phyloP scores from a whole-genome alignment of 2,113 vertebrate genomes.

The Hippocampus zosterae region DNA sequence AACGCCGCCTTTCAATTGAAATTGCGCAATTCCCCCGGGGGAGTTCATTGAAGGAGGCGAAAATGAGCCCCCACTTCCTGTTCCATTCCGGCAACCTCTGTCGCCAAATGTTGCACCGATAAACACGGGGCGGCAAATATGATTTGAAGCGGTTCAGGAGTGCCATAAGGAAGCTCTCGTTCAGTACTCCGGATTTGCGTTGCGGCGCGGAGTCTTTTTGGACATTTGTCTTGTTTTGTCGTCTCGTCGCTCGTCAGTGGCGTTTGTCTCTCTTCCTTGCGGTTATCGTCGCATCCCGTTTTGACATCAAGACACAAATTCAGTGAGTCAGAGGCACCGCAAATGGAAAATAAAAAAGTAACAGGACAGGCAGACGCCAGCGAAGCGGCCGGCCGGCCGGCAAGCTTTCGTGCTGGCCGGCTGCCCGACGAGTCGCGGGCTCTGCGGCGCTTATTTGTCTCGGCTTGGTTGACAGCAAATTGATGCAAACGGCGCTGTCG shows the following conservation, averaged over 20 bases:
- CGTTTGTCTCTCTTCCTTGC: neutral
- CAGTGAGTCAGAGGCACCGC: neutral
- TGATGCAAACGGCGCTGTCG: slow-evolving; percentile 60
- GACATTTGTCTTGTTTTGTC: neutral
- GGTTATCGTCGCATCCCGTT: neutral
- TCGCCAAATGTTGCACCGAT: neutral
- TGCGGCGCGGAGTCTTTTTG: neutral
- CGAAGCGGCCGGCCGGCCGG: slow-evolving; percentile 16
- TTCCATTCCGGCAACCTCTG: too few relatives aligned
- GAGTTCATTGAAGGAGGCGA: too few relatives aligned
- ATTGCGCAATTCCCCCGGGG: too few relatives aligned
- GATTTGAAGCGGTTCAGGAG: neutral
- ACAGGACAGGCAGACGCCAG: slow-evolving; percentile 25
- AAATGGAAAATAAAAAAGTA: slow-evolving; percentile 2
- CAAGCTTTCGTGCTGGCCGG: slow-evolving; percentile 33
- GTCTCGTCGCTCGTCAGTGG: neutral
- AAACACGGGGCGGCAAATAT: neutral
- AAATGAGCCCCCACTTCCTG: too few relatives aligned
- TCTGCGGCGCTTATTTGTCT: slow-evolving; percentile 63
- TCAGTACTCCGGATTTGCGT: neutral
- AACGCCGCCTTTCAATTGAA: too few relatives aligned
- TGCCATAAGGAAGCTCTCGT: neutral
- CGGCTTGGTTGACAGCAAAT: slow-evolving; percentile 62
- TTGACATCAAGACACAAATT: neutral
- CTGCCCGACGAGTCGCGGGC: slow-evolving; percentile 49